Evolutionary conservation across 64 coral and sea anemone species (phyloP).

Genomic region (Dendrophyllia cribrosa): DNA sequence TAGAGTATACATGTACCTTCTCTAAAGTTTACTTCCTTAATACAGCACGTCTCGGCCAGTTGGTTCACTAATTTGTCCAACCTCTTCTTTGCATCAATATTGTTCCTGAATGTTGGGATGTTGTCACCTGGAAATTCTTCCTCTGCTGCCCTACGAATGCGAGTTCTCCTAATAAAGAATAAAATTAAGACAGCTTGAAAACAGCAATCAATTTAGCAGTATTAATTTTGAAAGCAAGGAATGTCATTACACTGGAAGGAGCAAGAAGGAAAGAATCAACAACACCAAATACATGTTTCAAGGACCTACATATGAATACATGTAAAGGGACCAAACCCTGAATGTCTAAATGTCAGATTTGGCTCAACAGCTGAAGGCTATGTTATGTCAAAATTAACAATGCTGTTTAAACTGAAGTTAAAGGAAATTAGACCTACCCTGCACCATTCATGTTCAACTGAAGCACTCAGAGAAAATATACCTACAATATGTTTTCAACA

Average conservation of each 20-base stretch:
- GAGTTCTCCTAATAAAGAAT: background rate
- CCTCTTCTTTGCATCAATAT: background rate
- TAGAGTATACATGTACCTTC: conserved; percentile 24
- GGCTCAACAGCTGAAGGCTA: background rate
- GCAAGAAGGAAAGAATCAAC: too few species aligned
- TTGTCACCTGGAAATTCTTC: conserved; percentile 5
- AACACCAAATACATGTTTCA: background rate
- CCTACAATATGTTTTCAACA: background rate
- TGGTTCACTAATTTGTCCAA: background rate
- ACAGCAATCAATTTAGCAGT: background rate
- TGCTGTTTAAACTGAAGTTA: too few species aligned
- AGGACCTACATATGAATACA: background rate
- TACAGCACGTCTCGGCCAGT: background rate
- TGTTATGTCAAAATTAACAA: too few species aligned
- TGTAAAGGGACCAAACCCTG: too few species aligned
- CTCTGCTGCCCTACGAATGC: conserved; percentile 5
- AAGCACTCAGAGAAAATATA: too few species aligned
- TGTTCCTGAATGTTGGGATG: conserved; percentile 23
- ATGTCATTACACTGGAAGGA: too few species aligned
- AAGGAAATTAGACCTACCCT: too few species aligned
- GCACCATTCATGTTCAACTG: too few species aligned
- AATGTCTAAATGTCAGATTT: background rate
- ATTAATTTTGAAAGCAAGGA: background rate
- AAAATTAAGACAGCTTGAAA: background rate
- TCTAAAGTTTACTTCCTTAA: conserved; percentile 19